phyloP scores from a whole-genome alignment of 2,888 invertebrate species.

The Sphinx pinastri region DNA sequence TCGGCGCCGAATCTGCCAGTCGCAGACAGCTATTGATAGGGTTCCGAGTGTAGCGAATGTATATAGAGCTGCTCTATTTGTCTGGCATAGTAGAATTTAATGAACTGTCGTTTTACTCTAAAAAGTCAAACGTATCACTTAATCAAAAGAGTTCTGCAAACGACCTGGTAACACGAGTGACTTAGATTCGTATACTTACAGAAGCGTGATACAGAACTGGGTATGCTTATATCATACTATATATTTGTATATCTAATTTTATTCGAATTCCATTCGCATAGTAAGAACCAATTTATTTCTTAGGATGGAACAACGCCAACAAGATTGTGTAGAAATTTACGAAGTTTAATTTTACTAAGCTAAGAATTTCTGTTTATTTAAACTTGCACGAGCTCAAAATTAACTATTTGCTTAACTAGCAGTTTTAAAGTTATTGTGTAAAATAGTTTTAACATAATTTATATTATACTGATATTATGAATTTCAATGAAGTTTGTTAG shows the following conservation, averaged over 20 bases:
- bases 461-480: not conserved
- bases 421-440: not conserved
- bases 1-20: slow-evolving; percentile 77
- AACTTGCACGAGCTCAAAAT: not conserved
- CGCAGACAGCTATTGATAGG: slow-evolving; percentile 82
- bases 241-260: too few relatives aligned
- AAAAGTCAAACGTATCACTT: too few relatives aligned
- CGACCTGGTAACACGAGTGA: too few relatives aligned
- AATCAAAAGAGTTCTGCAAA: too few relatives aligned
- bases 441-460: not conserved
- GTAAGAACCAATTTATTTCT: too few relatives aligned
- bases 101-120: too few relatives aligned
- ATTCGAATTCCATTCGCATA: too few relatives aligned
- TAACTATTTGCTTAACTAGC: not conserved
- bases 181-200: too few relatives aligned
- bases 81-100: too few relatives aligned
- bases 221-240: too few relatives aligned
- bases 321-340: not conserved
- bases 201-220: too few relatives aligned
- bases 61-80: slow-evolving; percentile 50
- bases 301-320: too few relatives aligned
- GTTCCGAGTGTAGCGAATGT: slow-evolving; percentile 55
- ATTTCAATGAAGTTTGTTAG: not conserved
- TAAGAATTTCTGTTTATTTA: not conserved
- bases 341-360: not conserved